These are phyloP conservation scores for Bombycilla garrulus DNA, from an alignment of 2,113 vertebrate genomes.

Conservation along the genomic window DNA sequence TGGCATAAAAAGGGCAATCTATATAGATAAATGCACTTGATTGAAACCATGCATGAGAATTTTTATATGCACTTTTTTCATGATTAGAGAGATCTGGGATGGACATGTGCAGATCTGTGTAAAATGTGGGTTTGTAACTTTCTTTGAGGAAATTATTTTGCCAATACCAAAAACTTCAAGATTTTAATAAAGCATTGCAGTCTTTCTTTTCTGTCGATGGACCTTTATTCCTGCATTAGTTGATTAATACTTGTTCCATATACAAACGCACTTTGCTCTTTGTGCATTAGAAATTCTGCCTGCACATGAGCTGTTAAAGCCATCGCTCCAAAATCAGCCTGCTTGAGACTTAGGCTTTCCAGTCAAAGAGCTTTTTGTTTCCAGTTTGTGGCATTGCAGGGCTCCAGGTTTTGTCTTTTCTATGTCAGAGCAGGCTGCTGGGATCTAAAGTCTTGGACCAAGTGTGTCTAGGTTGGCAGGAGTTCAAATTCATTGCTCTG, in stretches of 20 bases:
- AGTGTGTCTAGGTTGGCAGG: not conserved
- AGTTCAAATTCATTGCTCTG: not conserved
- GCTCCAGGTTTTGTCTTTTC: not conserved
- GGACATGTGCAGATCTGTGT: not conserved
- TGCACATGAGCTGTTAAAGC: not conserved
- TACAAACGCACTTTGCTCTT: not conserved
- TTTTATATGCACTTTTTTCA: not conserved
- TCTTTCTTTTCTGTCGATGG: not conserved
- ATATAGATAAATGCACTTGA: constrained; percentile 38
- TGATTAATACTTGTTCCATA: not conserved
- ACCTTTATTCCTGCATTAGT: not conserved
- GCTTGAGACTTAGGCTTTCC: not conserved
- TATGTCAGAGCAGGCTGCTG: not conserved
- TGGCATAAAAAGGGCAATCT: constrained; percentile 48
- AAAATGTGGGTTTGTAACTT: not conserved
- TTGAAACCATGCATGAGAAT: not conserved
- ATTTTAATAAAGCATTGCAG: not conserved
- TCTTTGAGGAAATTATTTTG: not conserved
- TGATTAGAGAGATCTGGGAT: not conserved
- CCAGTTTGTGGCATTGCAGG: not conserved
- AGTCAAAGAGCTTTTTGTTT: not conserved
- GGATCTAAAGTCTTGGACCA: not conserved
- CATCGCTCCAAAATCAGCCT: not conserved
- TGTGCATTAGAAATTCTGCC: not conserved
- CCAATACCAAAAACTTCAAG: not conserved